Evolutionary conservation across 2,888 invertebrate species (phyloP), one percentile per base, ranked within the genome.

Genomic region (Acrobasis suavella): DNA sequence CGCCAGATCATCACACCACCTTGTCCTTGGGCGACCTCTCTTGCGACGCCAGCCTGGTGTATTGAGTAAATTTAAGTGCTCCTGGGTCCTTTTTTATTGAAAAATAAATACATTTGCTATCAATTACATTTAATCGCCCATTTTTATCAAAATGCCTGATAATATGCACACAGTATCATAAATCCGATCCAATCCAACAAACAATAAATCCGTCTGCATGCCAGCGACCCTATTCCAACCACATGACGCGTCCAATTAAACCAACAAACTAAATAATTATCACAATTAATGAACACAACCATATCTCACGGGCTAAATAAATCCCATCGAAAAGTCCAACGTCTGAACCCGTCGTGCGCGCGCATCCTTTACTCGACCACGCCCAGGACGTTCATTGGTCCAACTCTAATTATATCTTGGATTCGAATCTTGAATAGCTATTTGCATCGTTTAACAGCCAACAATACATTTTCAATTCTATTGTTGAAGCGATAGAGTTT

Each of bases 231-330:
- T 32, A 56, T 69, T 70, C 71, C 69, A 63, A 65, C 65, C 80
- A 82, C 75, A 75, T 84, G 89, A 87, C 91, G 83, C 80, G 75
- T 78, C 89, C 87, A 90, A 91, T 91, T 91, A 90, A 81, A 79
- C 73, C 64, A 77, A 84, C 87, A 83, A 89, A 89, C 91, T 88
- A 90, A 90, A 91, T 92, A 91, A 92, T 90, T 89, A 92, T 89
- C 86, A 88, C 88, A 86, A 92, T 91, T 91, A 91, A 91, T 91
- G 89, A 82, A 72, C 80, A 69, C 72, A 66, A 79, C 69, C 84
- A 90, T 91, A 84, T 82, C 80, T 91, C 91, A 89, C 76, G 65
- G 71, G 74, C 79, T 84, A 85, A 89, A 91, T 91, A 91, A 88
- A 86, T 86, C 81, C 83, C 76, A 81, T n/a, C n/a, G n/a, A 80